Evolutionary conservation across 1,140 invertebrate species (phyloP), one percentile per base, ranked within the genome.

Genomic region (Macrotrachela quadricornifera): DNA sequence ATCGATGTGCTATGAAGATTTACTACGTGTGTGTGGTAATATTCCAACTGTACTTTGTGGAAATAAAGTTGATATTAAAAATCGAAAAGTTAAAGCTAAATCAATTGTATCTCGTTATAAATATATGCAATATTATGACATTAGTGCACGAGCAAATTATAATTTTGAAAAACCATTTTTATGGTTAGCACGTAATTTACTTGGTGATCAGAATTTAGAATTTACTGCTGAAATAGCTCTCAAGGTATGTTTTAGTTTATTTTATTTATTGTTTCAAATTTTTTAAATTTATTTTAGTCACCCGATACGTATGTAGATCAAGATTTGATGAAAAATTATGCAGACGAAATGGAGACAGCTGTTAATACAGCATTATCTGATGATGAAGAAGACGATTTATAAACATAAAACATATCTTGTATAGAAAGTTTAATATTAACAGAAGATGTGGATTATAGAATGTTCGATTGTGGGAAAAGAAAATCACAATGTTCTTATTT

Each of bases 111-210:
- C 97, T 43, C 79, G 94, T 60, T 99, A 99, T 78, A 99, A 99
- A 79, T 99, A 99, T 69, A 74, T 99, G 53, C 91, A 94, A 80
- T 99, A 99, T 77, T 99, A 97, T 64, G 92, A 99, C 66, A 96
- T 99, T 68, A 95, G 88, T 67, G 94, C 94, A 13, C 99, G 97
- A 70, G 92, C 86, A 64, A 99, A 99, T 72, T 99, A 99, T 77
- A 99, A 99, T 73, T 97, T 99, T 67, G 94, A 99, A 66, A 99
- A 99, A 71, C 94, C 94, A 42, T 99, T 99, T 79, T 73, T 97
- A 49, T 97, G 90, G 90, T 72, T 97, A 63, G 92, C 90, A 12
- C 78, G 90, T 44, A 97, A 99, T 70, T 73, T 99, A 58, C 90
- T 96, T 64, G 92, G 92, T 58, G 94, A 99, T 76, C 85, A 90